Conservation (phyloP, 1,140 invertebrate species). For the Nylanderia fulva region DNA sequence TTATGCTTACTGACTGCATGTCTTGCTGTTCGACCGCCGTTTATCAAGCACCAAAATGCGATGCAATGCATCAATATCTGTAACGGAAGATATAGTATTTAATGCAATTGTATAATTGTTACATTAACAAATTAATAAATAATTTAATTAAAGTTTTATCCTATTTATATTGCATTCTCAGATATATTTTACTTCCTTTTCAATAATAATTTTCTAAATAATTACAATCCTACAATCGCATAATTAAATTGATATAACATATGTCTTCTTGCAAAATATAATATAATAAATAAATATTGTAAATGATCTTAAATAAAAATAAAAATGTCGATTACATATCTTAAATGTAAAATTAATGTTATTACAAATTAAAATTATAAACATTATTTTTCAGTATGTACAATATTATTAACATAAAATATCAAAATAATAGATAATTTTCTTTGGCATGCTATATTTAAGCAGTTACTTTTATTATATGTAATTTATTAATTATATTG, state of each 20-base stretch:
- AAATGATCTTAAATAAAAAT: not conserved
- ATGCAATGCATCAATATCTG: constrained; percentile 43
- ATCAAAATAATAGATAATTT: not conserved
- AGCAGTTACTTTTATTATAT: no score
- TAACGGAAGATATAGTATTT: constrained; percentile 30
- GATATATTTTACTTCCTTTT: not conserved
- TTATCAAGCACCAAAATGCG: constrained; percentile 50
- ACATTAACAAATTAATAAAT: constrained; percentile 5
- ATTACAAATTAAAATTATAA: no score
- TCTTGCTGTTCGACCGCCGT: constrained; percentile 50
- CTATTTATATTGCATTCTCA: not conserved
- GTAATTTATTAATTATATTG: no score
- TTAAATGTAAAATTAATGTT: constrained; percentile 5
- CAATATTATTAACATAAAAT: not conserved
- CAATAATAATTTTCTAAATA: not conserved
- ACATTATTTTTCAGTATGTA: not conserved
- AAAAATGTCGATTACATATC: not conserved
- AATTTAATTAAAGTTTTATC: not conserved
- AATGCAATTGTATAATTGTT: no score
- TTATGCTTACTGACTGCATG: constrained; percentile 63
- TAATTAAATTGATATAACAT: not conserved
- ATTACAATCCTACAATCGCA: not conserved
- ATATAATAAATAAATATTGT: constrained; percentile 18
- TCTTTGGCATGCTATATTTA: not conserved
- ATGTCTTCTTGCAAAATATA: not conserved